Base-by-base conservation (phyloP, 2,888 invertebrate species). In the Melieria picta region DNA sequence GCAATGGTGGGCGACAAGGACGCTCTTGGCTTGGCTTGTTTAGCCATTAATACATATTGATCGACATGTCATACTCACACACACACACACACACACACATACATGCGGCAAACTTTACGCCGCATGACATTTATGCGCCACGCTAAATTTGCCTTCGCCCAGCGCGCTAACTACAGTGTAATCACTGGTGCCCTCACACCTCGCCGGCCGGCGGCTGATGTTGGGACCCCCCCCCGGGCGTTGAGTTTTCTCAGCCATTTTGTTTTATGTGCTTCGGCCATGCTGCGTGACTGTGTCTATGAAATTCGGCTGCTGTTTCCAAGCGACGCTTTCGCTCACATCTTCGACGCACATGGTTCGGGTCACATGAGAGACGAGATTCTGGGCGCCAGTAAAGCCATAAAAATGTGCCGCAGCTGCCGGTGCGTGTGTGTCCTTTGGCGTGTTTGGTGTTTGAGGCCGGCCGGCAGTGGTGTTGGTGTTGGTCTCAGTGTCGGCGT, bases 321-420 rank as follows among this genome's bases (percentile, higher is more conserved):
- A 56, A 52, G 63, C 45, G 58, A 13, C 10, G 30, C 45, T 43
- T 64, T 43, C 5, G 13, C 52, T 5, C 64, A 52, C 55, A 55
- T 55, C 52, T 65, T 45, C 55, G 64, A 65, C 64, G 7, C 7
- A 58, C 43, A 43, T 58, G 42, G 6, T 57, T 45, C 47, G 72
- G 68, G 65, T 69, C 65, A 69, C 55, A 69, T 72, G 45, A 43
- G 69, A 68, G 68, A 72, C 72, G 72, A 69, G 65, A 72, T 65
- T 72, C 72, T 69, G 68, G 72, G 72, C 72, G 72, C 72, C 72
- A 69, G 42, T 0, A 61, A 58, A 65, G 67, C 65, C 65, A 69
- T 72, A 72, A 72, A 72, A 72, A 63, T 71, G 61, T 30, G 11
- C 45, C 46, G 46, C n/a, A 16, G 11, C 50, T 46, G 45, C 47